Base-by-base conservation (phyloP, 2,113 vertebrate species). In the Ptychochromis oligacanthus region DNA sequence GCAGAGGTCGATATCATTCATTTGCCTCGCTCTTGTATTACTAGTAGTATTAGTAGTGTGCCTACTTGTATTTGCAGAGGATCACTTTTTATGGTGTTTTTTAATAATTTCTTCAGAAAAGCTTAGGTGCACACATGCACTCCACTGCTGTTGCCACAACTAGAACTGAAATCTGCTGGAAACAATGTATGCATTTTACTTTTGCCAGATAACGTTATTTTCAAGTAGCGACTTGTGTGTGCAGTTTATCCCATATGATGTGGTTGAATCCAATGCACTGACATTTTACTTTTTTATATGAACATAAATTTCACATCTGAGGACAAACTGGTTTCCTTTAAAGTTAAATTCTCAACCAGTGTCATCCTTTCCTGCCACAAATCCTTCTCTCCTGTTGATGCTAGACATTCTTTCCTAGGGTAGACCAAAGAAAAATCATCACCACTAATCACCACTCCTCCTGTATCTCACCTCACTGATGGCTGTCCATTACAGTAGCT, bases 211-310 rank as follows among this genome's bases (percentile, higher is more conserved):
- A 72, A 20, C 46, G 1, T 49, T 17, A 18, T 36, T 36, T 36
- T 22, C 11, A 49, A 34, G 2, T 38, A 18, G 22, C 70, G 46
- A 4, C 43, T 65, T 14, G 11, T 1, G 18, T 17, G 28, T 74
- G 34, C 55, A 2, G 85, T 84, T 87, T 60, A 26, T 80, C 87
- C 88, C 86, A 83, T 83, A 80, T 91, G 86, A 85, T 5, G 12
- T 70, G 79, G 62, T 49, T 88, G 86, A 75, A 43, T 85, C 77
- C 15, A 10, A 18, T 60, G 58, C 54, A 75, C 17, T 54, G 60
- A 77, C 83, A 86, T 86, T 79, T 34, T 57, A 59, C 78, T 84
- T 62, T 84, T 62, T 11, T 38, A 4, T 67, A 2, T 49, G 62
- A 72, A 57, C 55, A 1, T 2, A 58, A 6, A 36, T 43, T 8